These are phyloP conservation scores for Priocnemis perturbator DNA, from an alignment of 2,888 invertebrate genomes.

Conservation along the genomic window DNA sequence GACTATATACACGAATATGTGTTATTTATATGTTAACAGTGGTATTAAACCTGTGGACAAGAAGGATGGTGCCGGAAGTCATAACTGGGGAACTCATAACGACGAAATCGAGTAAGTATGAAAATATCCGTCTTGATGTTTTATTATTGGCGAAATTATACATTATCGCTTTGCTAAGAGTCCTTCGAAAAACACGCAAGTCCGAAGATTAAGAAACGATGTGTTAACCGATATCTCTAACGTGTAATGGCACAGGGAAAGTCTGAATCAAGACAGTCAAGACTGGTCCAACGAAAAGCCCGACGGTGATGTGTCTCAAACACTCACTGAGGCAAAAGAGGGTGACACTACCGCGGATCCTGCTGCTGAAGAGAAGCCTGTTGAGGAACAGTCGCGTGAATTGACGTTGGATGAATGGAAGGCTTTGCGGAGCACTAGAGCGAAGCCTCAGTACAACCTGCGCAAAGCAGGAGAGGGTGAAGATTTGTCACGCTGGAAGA, in stretches of 20 bases:
- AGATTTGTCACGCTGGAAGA: constrained; percentile 94
- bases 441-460: constrained; percentile 92
- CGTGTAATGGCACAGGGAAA: constrained; percentile 60
- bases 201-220: neutral
- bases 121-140: neutral
- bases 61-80: constrained; percentile 94
- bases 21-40: constrained; percentile 65
- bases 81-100: constrained; percentile 96
- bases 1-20: constrained; percentile 8
- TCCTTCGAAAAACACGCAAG: too few species aligned
- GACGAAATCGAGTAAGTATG: constrained; percentile 88
- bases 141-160: too few species aligned
- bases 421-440: constrained; percentile 87
- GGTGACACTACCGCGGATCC: constrained; percentile 65
- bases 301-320: constrained; percentile 71
- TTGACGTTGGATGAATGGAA: constrained; percentile 97
- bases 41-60: constrained; percentile 96
- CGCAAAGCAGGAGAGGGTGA: constrained; percentile 97
- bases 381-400: constrained; percentile 85
- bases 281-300: constrained; percentile 76
- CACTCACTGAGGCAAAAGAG: constrained; percentile 64
- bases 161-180: too few species aligned
- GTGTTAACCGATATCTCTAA: neutral
- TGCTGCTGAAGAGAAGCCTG: constrained; percentile 74
- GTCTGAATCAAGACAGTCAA: constrained; percentile 69